phyloP scores from a whole-genome alignment of 2,888 invertebrate species.

The Marronus borbonicus region DNA sequence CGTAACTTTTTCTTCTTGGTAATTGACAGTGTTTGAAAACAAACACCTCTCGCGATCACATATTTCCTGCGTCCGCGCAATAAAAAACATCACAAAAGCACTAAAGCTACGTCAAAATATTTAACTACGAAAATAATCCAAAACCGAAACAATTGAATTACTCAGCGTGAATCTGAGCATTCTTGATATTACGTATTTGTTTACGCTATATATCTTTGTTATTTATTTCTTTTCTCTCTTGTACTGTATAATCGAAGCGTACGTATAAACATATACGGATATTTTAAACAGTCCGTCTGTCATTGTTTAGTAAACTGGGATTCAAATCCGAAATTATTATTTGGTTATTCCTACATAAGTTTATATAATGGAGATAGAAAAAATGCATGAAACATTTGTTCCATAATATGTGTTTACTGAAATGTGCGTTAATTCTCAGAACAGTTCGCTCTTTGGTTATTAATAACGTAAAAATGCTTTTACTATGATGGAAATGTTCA shows the following conservation, averaged over 20 bases:
- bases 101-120: constrained; percentile 49
- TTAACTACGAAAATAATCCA: constrained; percentile 50
- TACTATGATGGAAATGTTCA: constrained; percentile 26
- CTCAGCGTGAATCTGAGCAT: constrained; percentile 44
- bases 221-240: constrained; percentile 52
- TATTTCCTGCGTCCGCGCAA: constrained; percentile 44
- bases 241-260: constrained; percentile 48
- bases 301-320: constrained; percentile 52
- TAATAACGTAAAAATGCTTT: constrained; percentile 40
- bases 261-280: constrained; percentile 52
- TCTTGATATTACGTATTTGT: constrained; percentile 51
- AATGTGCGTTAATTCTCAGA: constrained; percentile 39
- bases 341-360: constrained; percentile 48
- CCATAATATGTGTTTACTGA: constrained; percentile 46
- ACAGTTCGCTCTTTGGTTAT: constrained; percentile 28
- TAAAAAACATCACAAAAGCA: constrained; percentile 46
- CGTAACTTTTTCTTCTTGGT: constrained; percentile 35
- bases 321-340: constrained; percentile 52
- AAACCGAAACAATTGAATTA: constrained; percentile 53
- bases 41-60: constrained; percentile 46
- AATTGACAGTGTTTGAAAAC: constrained; percentile 46
- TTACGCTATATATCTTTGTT: constrained; percentile 52
- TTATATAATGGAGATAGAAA: constrained; percentile 49
- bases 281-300: constrained; percentile 53
- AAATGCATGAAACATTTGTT: constrained; percentile 52